Base-by-base conservation (phyloP, 2,888 invertebrate species). In the Drosophila rellima region DNA sequence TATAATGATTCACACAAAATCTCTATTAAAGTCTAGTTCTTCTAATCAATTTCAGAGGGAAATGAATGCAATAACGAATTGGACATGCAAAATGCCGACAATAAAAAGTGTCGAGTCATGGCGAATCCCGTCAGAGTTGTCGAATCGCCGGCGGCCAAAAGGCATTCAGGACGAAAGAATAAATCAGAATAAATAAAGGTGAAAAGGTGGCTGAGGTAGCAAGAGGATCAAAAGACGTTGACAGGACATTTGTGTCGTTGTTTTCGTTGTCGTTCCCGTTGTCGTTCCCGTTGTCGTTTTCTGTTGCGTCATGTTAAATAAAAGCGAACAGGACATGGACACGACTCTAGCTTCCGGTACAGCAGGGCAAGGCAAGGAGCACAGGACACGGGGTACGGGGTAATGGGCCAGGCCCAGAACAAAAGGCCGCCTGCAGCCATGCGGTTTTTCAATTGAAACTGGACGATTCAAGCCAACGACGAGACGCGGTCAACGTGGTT, bases 241-340 rank as follows among this genome's bases (percentile, higher is more conserved):
- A 62, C 74, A 71, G 82, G 83, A 88, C 88, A 82, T 86, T 84
- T 67, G 83, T 70, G 54, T 42, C 11, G 39, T 31, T 17, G 26
- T 18, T 11, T 20, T 20, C 20, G 29, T 29, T 37, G 6, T 37
- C 29, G 52, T 51, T 37, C 4, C 23, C 23, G 29, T 29, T 35
- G 8, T 35, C 26, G 51, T 51, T 37, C 4, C 23, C 23, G 29
- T 70, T 26, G 63, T 56, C 64, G 47, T 67, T 67, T 80, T 87
- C 67, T 88, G 86, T 89, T 86, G 86, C 86, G 86, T 86, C 86
- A 86, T 77, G 74, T 80, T 80, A 86, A 85, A 89, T 86, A 89
- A 86, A 89, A 89, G 86, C 88, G 80, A 79, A 71, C 77, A 78
- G 83, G 86, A 80, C 82, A 74, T 39, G 47, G 47, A 70, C 78